phyloP scores from a whole-genome alignment of 35 echinoderm and acorn worm genomes.

The Lytechinus variegatus region DNA sequence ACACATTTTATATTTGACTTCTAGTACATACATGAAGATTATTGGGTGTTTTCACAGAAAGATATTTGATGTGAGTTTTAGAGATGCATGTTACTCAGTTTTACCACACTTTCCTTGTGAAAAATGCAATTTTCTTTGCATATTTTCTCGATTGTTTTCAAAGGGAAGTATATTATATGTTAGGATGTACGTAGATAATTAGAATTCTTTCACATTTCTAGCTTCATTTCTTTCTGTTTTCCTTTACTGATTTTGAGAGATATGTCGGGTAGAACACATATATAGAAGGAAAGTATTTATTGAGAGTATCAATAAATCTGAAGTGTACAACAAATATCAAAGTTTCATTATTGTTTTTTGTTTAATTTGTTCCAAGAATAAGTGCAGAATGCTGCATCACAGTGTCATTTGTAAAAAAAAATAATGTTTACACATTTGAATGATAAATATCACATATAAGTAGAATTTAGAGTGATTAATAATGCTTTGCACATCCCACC shows the following conservation, averaged over 20 bases:
- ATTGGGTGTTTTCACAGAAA: conserved; percentile 18
- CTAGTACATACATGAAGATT: background rate
- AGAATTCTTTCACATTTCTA: background rate
- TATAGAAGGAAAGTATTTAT: conserved; percentile 27
- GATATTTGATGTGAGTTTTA: background rate
- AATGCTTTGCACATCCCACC: too few species aligned
- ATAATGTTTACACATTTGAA: too few species aligned
- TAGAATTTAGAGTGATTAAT: too few species aligned
- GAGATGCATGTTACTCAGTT: background rate
- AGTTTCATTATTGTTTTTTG: background rate
- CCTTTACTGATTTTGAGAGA: background rate
- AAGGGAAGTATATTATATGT: background rate
- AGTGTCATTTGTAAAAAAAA: too few species aligned
- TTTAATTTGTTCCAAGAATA: background rate
- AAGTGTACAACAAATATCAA: conserved; percentile 6
- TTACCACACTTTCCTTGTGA: background rate
- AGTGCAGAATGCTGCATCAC: background rate
- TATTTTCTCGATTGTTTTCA: background rate
- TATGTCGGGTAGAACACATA: conserved; percentile 33
- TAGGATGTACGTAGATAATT: background rate
- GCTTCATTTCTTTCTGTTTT: background rate
- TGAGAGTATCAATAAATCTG: conserved; percentile 39
- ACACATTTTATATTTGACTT: background rate
- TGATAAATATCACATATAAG: too few species aligned
- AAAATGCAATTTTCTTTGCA: background rate